Conservation (phyloP, 2,113 vertebrate species). For the Oriolus oriolus region DNA sequence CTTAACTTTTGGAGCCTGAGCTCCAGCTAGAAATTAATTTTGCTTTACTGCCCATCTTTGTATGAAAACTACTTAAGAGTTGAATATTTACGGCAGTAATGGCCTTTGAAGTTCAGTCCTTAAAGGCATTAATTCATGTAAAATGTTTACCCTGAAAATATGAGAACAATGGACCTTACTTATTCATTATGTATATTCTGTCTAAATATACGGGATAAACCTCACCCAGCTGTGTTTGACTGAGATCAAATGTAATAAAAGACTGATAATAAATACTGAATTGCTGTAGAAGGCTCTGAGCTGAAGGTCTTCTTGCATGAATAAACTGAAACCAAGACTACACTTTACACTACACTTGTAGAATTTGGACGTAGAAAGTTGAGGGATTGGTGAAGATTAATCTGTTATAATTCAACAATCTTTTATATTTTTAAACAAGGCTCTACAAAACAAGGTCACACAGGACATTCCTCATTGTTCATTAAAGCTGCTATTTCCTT, state of each 20-base stretch:
- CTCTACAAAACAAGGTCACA: slow-evolving; percentile 19
- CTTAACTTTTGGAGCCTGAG: background rate
- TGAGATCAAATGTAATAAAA: slow-evolving; percentile 36
- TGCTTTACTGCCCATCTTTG: background rate
- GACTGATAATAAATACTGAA: slow-evolving; percentile 47
- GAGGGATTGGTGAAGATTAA: background rate
- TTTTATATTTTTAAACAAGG: slow-evolving; percentile 22
- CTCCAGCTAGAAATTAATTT: background rate
- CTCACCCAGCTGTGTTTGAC: slow-evolving; percentile 6
- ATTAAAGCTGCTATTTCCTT: slow-evolving; percentile 44
- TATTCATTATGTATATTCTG: background rate
- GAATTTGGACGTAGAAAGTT: slow-evolving; percentile 4
- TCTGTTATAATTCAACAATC: background rate
- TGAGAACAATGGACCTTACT: slow-evolving; percentile 38
- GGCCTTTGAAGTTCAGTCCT: slow-evolving; percentile 38
- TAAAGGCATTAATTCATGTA: slow-evolving; percentile 47
- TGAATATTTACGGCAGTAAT: slow-evolving; percentile 58
- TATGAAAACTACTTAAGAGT: slow-evolving; percentile 47
- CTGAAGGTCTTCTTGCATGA: background rate
- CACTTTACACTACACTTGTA: background rate
- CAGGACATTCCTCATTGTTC: slow-evolving; percentile 6
- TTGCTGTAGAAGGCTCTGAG: background rate
- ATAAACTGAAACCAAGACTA: background rate
- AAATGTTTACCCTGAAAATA: slow-evolving; percentile 54
- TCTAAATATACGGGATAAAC: slow-evolving; percentile 1